A percentile compares a stretch with the other conserved stretches of the same genome.
Evolutionary conservation across 2,113 vertebrate genomes (phyloP).

Genomic region (Sula dactylatra): DNA sequence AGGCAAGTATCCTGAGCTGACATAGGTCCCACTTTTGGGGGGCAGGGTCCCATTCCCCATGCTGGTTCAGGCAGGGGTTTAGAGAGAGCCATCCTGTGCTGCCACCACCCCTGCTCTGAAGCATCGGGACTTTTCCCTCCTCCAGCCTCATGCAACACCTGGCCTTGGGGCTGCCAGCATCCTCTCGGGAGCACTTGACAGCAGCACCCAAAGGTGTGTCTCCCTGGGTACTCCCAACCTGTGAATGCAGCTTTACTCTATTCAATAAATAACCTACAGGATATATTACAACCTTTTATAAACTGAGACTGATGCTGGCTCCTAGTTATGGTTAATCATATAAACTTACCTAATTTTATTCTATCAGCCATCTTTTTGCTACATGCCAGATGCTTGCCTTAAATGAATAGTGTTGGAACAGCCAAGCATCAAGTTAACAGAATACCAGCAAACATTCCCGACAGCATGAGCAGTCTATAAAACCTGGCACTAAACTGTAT

Average conservation of each 20-base stretch:
- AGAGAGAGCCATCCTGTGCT: not conserved
- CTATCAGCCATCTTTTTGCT: constrained; percentile 61
- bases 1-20: not conserved
- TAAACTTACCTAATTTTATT: constrained; percentile 66
- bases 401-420: constrained; percentile 65
- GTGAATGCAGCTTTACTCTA: not conserved
- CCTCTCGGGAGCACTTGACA: not conserved
- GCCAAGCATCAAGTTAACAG: constrained; percentile 67
- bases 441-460: constrained; percentile 63
- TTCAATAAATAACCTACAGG: not conserved
- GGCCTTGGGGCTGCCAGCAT: not conserved
- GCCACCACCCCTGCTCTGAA: not conserved
- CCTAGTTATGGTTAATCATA: constrained; percentile 54
- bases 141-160: rapidly evolving
- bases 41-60: not conserved
- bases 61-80: not conserved
- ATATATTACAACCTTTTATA: not conserved
- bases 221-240: not conserved
- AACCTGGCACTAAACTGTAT: constrained; percentile 57
- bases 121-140: rapidly evolving
- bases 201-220: not conserved
- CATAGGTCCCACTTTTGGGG: not conserved
- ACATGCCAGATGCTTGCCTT: constrained; percentile 66
- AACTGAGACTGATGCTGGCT: constrained; percentile 30
- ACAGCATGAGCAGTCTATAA: constrained; percentile 67